Evolutionary conservation across 2,797 vertebrate species (phyloP), one percentile per base, ranked within the genome.

Genomic region (Pseudomugil tenellus): DNA sequence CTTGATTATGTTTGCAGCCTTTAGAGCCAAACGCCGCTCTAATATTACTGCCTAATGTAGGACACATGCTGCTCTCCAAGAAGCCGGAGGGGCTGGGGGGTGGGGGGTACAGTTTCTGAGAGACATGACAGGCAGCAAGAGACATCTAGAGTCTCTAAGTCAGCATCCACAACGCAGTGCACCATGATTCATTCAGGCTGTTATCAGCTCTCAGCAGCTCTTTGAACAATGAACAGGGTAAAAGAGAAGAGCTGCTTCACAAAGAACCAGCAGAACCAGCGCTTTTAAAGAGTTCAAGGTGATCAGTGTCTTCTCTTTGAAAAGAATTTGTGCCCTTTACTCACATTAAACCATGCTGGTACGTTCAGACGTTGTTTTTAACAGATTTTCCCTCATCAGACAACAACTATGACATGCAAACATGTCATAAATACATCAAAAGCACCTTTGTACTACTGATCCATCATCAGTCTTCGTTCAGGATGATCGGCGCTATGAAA

Each of bases 1-100:
- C 78, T 63, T 67, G 84, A 92, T 91, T 88, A 85, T 74, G 79
- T 86, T 68, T 85, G 84, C 79, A 73, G 70, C 71, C 61, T 63
- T 74, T 61, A 17, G 67, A 74, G 77, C 80, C 83, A 81, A 85
- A 83, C 21, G 31, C 55, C 48, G 63, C 80, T 85, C 86, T 79
- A 81, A 82, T 78, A 86, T 84, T 74, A 84, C 78, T 62, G 83
- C 70, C 76, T 81, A 82, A 91, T 84, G 84, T 77, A 77, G 67
- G 80, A 79, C 85, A 84, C 72, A 81, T 76, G 81, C 81, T 21
- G 75, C 57, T 82, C 83, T 80, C 73, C 77, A 81, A 84, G 76
- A 86, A 81, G 80, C 83, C 58, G 21, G 76, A 55, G 73, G 79
- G 72, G 76, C 16, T 9, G 9, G 59, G n/a, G 21, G 46, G 21